These are phyloP conservation scores for Matsumurasca onukii DNA, from an alignment of 1,140 invertebrate genomes.

Conservation along the genomic window DNA sequence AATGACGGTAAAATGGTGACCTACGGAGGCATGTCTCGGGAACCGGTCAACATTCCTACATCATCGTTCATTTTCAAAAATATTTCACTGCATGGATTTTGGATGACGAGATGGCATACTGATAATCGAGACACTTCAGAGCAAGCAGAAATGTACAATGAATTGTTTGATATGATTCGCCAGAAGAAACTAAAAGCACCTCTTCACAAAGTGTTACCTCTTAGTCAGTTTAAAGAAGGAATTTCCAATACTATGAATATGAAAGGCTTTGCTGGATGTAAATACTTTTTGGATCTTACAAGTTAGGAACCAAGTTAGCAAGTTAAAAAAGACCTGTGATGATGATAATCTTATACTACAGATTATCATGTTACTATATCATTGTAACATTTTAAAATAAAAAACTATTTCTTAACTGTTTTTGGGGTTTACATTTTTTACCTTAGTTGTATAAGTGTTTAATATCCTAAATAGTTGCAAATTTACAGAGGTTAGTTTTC, in stretches of 20 bases:
- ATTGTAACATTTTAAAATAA: too few species aligned
- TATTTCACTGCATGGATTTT: conserved; percentile 85
- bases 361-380: too few species aligned
- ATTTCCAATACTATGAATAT: conserved; percentile 65
- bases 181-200: conserved; percentile 73
- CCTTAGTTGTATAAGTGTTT: too few species aligned
- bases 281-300: conserved; percentile 72
- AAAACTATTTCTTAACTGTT: too few species aligned
- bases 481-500: too few species aligned
- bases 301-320: conserved; percentile 4
- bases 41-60: conserved; percentile 82
- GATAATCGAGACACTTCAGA: conserved; percentile 55
- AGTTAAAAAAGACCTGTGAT: conserved; percentile 15
- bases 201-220: conserved; percentile 66
- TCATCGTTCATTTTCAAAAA: conserved; percentile 93
- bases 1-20: conserved; percentile 83
- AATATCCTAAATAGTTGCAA: too few species aligned
- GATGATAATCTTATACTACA: too few species aligned
- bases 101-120: conserved; percentile 91
- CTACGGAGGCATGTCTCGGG: conserved; percentile 97
- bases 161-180: conserved; percentile 70
- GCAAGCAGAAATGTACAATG: conserved; percentile 71
- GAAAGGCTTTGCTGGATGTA: conserved; percentile 70
- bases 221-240: conserved; percentile 74
- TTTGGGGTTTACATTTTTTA: too few species aligned